Evolutionary conservation across 2,888 invertebrate species (phyloP), one percentile per base, ranked within the genome.

Genomic region (Agonopterix arenella): DNA sequence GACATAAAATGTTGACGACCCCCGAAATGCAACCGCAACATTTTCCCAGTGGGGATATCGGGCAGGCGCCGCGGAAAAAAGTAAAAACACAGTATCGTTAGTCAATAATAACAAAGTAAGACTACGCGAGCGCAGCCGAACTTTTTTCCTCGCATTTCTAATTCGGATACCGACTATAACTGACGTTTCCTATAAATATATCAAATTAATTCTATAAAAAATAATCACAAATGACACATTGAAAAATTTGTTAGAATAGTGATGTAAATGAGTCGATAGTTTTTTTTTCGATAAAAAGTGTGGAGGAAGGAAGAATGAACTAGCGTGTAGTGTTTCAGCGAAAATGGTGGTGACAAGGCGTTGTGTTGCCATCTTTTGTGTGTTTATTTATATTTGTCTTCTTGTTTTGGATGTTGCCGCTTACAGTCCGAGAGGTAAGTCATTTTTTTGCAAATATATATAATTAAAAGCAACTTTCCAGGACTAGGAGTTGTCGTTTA

Each of bases 111-210:
- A 76, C 79, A 68, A 69, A 55, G 28, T 28, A 28, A 56, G 61
- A 38, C 47, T 11, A 71, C 68, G 68, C 68, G 70, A 60, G 57
- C 64, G 53, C 54, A 36, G n/a, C 11, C 45, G n/a, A 58, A 55
- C 73, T 78, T 81, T 82, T 84, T 84, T 77, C 72, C 63, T 60
- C 62, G 58, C 85, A 86, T 84, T 88, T 84, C 84, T 80, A 79
- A 80, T 79, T 79, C 70, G 72, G 76, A 65, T 71, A 67, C 65
- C 74, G 76, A 54, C 64, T 57, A 58, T 57, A 57, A 45, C 69
- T 71, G 79, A 76, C 82, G 83, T 66, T 64, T 62, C 62, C 58
- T 59, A 16, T 46, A 40, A 9, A n/a, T 40, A 40, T 40, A 10
- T 28, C 28, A 28, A 28, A 28, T 28, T 28, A 28, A 28, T 28